Evolutionary conservation across 2,797 vertebrate genomes (phyloP).

Genomic region (Labeo calbasu): DNA sequence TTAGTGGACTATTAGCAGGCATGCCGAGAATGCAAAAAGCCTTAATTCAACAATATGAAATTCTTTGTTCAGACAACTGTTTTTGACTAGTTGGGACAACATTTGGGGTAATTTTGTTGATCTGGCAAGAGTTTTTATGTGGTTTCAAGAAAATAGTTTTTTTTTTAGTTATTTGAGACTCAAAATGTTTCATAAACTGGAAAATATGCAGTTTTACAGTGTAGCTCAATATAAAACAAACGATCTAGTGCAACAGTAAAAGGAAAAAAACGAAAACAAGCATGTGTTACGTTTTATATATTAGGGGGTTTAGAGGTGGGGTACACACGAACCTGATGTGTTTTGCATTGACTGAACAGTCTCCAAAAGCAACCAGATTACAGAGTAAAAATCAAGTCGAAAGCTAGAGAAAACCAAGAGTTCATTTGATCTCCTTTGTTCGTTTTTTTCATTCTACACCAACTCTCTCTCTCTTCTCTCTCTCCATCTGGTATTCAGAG

Average conservation of each 20-base stretch:
- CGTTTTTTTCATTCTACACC: constrained; percentile 38
- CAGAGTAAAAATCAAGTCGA: constrained; percentile 65
- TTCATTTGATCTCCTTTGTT: constrained; percentile 62
- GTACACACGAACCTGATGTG: constrained; percentile 54
- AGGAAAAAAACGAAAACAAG: neutral
- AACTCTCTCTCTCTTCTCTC: neutral
- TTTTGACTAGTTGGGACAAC: too few species aligned
- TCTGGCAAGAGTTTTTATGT: too few species aligned
- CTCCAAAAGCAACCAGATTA: constrained; percentile 77
- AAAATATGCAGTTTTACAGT: too few species aligned
- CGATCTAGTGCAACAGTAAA: neutral
- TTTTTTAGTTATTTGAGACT: too few species aligned
- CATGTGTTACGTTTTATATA: neutral
- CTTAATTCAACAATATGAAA: too few species aligned
- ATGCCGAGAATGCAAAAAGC: too few species aligned
- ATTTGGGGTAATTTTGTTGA: too few species aligned
- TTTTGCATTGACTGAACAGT: constrained; percentile 76
- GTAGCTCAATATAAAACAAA: neutral
- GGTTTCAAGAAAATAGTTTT: too few species aligned
- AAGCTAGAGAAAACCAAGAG: constrained; percentile 68
- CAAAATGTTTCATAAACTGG: too few species aligned
- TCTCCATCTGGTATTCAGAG: constrained; percentile 78
- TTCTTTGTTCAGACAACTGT: too few species aligned
- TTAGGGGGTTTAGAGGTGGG: neutral
- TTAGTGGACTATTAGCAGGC: too few species aligned